Percentiles rank a stretch among this genome's conserved stretches.
Evolutionary conservation across 2,797 vertebrate species (phyloP).

Genomic region (Phrynocephalus guinanensis): DNA sequence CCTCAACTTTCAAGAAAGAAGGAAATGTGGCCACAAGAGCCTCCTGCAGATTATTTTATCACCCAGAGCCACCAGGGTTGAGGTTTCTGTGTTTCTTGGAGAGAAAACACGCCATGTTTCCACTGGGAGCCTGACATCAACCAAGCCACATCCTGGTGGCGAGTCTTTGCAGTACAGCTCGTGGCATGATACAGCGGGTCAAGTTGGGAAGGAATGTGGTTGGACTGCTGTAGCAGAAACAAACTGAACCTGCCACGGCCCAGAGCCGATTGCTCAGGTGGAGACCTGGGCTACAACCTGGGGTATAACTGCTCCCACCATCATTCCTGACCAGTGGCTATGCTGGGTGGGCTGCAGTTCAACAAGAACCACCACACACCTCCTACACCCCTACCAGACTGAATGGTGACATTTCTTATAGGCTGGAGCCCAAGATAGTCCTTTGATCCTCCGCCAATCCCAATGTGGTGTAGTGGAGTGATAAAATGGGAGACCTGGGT

Average conservation of each 20-base stretch:
- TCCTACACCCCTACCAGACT: background rate
- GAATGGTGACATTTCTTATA: background rate
- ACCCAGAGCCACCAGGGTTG: background rate
- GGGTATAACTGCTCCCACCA: background rate
- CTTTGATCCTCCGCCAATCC: background rate
- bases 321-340: background rate
- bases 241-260: background rate
- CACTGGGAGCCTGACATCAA: background rate
- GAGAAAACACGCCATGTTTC: background rate
- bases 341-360: background rate
- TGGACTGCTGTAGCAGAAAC: background rate
- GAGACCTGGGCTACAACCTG: background rate
- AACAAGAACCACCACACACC: background rate
- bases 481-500: background rate
- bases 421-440: background rate
- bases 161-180: background rate
- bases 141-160: background rate
- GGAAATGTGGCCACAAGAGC: slow-evolving; percentile 5
- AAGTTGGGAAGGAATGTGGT: no score
- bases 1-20: background rate
- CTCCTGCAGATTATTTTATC: slow-evolving; percentile 21
- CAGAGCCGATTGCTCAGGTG: background rate
- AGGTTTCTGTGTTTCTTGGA: background rate
- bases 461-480: background rate
- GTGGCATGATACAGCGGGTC: background rate